phyloP scores from a whole-genome alignment of 1,140 invertebrate species.

The Telenomus remus region DNA sequence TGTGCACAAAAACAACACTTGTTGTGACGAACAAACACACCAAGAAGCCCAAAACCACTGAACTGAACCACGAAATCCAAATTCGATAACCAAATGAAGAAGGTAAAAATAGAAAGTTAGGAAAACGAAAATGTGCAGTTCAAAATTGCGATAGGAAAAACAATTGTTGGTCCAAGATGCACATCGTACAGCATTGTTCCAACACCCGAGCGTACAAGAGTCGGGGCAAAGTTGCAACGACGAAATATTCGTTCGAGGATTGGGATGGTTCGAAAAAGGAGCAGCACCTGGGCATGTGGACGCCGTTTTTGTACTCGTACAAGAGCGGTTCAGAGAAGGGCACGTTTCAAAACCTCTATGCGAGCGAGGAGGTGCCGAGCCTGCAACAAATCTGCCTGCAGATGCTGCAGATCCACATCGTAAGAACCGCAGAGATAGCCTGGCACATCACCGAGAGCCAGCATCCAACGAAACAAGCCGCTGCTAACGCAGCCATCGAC shows the following conservation, averaged over 20 bases:
- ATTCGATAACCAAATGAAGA: not conserved
- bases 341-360: constrained; percentile 7
- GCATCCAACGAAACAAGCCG: constrained; percentile 3
- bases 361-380: constrained; percentile 13
- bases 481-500: constrained; percentile 15
- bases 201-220: constrained; percentile 15
- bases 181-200: constrained; percentile 29
- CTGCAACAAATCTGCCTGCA: constrained; percentile 19
- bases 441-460: constrained; percentile 29
- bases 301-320: constrained; percentile 5
- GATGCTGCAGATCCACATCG: constrained; percentile 22
- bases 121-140: not conserved
- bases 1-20: too few relatives aligned
- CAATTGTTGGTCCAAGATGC: constrained; percentile 16
- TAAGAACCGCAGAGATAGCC: constrained; percentile 19
- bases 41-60: too few relatives aligned
- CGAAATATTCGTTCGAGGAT: constrained; percentile 17
- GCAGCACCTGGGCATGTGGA: constrained; percentile 3
- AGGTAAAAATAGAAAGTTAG: not conserved
- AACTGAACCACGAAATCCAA: too few relatives aligned
- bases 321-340: constrained; percentile 5
- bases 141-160: not conserved
- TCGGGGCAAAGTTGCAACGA: constrained; percentile 5
- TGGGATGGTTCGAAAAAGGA: constrained; percentile 11
- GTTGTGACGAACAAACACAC: too few relatives aligned